These are phyloP conservation scores for Siphamia tubifer DNA, from an alignment of 2,113 vertebrate species.

Conservation along the genomic window DNA sequence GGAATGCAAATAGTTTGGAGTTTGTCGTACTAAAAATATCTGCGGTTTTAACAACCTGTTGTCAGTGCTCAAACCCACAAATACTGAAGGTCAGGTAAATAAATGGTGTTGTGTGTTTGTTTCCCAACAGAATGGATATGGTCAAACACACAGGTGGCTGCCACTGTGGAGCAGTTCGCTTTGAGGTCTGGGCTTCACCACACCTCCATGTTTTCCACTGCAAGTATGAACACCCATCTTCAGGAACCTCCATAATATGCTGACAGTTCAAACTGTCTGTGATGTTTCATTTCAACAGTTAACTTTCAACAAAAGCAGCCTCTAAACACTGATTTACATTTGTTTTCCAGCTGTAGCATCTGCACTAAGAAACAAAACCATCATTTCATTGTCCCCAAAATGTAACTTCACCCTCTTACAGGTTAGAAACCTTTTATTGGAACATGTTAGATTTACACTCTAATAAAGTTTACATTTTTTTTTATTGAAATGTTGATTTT, in stretches of 20 bases:
- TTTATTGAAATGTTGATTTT: neutral
- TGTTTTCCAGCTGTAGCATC: slow-evolving; percentile 90
- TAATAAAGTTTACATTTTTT: neutral
- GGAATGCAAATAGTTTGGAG: too few relatives aligned
- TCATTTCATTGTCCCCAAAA: slow-evolving; percentile 92
- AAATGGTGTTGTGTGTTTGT: neutral
- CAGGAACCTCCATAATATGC: too few relatives aligned
- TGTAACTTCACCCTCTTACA: slow-evolving; percentile 88
- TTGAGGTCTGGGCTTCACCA: slow-evolving; percentile 87
- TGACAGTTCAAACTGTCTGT: too few relatives aligned
- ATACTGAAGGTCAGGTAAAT: neutral
- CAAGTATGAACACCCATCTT: slow-evolving; percentile 83
- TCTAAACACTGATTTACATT: neutral
- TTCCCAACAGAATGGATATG: slow-evolving; percentile 78
- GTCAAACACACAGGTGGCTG: slow-evolving; percentile 92
- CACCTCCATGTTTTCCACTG: slow-evolving; percentile 92
- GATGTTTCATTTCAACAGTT: too few relatives aligned
- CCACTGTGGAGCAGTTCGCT: slow-evolving; percentile 91
- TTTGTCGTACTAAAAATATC: too few relatives aligned
- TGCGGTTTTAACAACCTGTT: too few relatives aligned
- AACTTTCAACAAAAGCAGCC: too few relatives aligned
- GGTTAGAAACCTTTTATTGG: slow-evolving; percentile 66
- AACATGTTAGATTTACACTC: neutral
- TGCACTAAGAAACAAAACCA: slow-evolving; percentile 95
- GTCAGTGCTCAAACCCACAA: too few relatives aligned